Percentiles rank a stretch among this genome's conserved stretches.
phyloP scores from a whole-genome alignment of 1,140 invertebrate species.

The Drosophila malerkotliana region DNA sequence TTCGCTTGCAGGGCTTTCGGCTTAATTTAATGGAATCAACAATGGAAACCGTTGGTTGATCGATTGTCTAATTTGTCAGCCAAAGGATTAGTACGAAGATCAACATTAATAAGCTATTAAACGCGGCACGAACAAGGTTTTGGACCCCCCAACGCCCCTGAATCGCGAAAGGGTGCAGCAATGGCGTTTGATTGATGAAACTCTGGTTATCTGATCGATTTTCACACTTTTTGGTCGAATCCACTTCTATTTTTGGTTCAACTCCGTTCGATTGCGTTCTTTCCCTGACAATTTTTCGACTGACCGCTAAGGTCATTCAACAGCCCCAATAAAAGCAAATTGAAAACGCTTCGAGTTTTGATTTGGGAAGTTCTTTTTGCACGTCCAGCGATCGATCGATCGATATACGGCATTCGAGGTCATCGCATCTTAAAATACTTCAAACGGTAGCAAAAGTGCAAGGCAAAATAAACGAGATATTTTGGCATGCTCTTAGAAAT shows the following conservation, averaged over 20 bases:
- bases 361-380: slow-evolving; percentile 48
- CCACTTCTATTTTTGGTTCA: slow-evolving; percentile 31
- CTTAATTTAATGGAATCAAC: slow-evolving; percentile 57
- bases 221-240: slow-evolving; percentile 41
- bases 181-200: slow-evolving; percentile 64
- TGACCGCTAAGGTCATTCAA: slow-evolving; percentile 33
- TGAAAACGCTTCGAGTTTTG: slow-evolving; percentile 17
- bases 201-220: slow-evolving; percentile 42
- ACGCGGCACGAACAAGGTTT: slow-evolving; percentile 62
- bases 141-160: neutral
- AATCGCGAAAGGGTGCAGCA: slow-evolving; percentile 59
- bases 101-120: slow-evolving; percentile 77
- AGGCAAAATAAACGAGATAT: slow-evolving; percentile 31
- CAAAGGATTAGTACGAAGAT: slow-evolving; percentile 49
- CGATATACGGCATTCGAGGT: slow-evolving; percentile 26
- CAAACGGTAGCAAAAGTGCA: slow-evolving; percentile 44
- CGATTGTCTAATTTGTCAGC: slow-evolving; percentile 77
- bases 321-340: slow-evolving; percentile 25
- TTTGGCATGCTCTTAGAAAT: slow-evolving; percentile 22
- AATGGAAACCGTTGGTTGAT: slow-evolving; percentile 61
- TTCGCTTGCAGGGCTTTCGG: slow-evolving; percentile 35
- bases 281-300: slow-evolving; percentile 14
- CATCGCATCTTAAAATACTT: slow-evolving; percentile 33
- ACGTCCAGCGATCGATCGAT: slow-evolving; percentile 23
- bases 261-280: slow-evolving; percentile 11